Conservation (phyloP, 2,888 invertebrate genomes). For the Meta bourneti region DNA sequence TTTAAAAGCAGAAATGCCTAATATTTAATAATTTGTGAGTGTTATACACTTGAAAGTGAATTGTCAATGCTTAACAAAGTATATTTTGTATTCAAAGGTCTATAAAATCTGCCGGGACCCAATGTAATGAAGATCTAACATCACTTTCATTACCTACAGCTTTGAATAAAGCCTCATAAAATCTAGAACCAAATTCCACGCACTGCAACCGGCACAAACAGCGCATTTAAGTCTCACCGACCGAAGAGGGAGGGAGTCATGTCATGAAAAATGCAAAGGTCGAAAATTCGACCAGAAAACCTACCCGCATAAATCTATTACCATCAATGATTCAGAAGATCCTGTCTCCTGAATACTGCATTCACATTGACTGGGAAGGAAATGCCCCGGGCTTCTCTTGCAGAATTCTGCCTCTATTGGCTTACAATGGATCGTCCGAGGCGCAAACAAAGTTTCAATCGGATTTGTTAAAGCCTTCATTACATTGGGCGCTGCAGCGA, state of each 20-base stretch:
- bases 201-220: not conserved
- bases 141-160: too few species aligned
- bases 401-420: not conserved
- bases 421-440: conserved; percentile 21
- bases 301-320: conserved; percentile 40
- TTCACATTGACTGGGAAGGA: conserved; percentile 6
- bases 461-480: not conserved
- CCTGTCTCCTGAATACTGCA: conserved; percentile 50
- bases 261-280: not conserved
- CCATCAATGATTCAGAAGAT: conserved; percentile 42
- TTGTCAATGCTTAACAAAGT: too few species aligned
- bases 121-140: too few species aligned
- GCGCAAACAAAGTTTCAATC: conserved; percentile 21
- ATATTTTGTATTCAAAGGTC: too few species aligned
- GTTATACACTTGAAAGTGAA: too few species aligned
- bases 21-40: too few species aligned
- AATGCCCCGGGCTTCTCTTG: not conserved
- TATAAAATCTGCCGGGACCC: too few species aligned
- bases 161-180: too few species aligned
- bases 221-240: not conserved
- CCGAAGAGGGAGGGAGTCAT: not conserved
- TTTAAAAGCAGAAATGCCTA: too few species aligned
- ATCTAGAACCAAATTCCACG: too few species aligned
- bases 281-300: not conserved
- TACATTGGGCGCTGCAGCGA: not conserved